Percentiles rank a stretch among this genome's conserved stretches.
Conservation (phyloP, 1,140 invertebrate genomes). For the Augochlora pura region DNA sequence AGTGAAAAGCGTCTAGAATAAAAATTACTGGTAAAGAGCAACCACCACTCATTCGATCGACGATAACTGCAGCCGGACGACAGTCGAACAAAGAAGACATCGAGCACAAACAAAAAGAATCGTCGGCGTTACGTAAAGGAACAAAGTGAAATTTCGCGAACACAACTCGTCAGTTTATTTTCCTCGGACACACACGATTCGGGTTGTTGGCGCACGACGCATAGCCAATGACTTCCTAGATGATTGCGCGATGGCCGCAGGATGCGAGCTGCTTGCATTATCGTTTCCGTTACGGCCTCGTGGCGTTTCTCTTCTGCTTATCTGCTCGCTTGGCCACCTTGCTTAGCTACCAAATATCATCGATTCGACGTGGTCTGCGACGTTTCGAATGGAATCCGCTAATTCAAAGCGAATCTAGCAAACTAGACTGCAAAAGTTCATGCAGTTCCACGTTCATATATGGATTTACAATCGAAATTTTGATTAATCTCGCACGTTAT, state of each 20-base stretch:
- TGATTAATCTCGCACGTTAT: too few relatives aligned
- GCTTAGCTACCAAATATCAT: constrained; percentile 34
- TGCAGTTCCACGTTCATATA: too few relatives aligned
- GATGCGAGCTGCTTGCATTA: constrained; percentile 66
- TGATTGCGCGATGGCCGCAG: constrained; percentile 65
- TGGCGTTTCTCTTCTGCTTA: constrained; percentile 32
- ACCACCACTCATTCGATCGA: not conserved
- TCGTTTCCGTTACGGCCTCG: constrained; percentile 65
- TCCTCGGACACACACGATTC: constrained; percentile 26
- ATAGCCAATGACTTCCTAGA: constrained; percentile 67
- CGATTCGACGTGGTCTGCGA: constrained; percentile 25
- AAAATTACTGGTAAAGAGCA: constrained; percentile 8
- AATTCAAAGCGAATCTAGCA: too few relatives aligned
- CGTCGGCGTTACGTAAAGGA: constrained; percentile 27
- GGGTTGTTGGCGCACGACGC: constrained; percentile 41
- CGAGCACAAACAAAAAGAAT: not conserved
- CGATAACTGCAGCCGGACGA: not conserved
- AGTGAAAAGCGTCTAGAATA: not conserved
- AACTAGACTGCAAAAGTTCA: too few relatives aligned
- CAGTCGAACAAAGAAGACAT: not conserved
- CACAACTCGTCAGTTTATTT: constrained; percentile 15
- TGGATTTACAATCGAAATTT: too few relatives aligned
- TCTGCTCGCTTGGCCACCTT: not conserved
- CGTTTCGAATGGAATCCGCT: not conserved
- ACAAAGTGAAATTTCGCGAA: constrained; percentile 45